Base-by-base conservation (phyloP, 2,888 invertebrate species). In the Chrysomela aeneicollis region DNA sequence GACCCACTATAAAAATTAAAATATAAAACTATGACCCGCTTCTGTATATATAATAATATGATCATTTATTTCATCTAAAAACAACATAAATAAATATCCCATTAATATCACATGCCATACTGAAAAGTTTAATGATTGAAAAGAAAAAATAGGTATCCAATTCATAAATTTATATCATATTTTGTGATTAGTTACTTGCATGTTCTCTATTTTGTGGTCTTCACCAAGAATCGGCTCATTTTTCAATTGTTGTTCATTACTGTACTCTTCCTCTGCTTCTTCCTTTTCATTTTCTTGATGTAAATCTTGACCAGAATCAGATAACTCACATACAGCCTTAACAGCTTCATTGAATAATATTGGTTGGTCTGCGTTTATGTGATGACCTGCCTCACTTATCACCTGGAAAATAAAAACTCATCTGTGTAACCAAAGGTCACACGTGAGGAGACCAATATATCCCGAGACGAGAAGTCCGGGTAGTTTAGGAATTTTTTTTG, bases 291-390 rank as follows among this genome's bases (percentile, higher is more conserved):
- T 21, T 19, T 42, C 37, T 37, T 21, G n/a, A 17, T 17, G 12
- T 9, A 10, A 30, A 47, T 17, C 6, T 42, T 57, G 12, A 17
- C 32, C 47, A 17, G 46, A 26, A 55, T 66, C 66, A 15, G 54
- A 30, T 5, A 54, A 19, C 22, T 67, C 22, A 21, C 94, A 94
- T 47, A 92, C 90, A 72, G 92, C 90, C 21, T 87, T 79, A 0
- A 97, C 93, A 71, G 89, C 87, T 74, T 90, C 87, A 84, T 98
- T 97, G 82, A 98, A 98, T 22, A 87, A 84, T 1, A 92, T 92
- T 47, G 93, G 89, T 78, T 92, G 92, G 81, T 98, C 98, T 0
- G 97, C 92, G 82, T 97, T 97, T 1, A 98, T 91, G 82, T 98
- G 97, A 82, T 98, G 98, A 0, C 98, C 97, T 3, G 97, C 95